Base-by-base conservation (phyloP, 2,113 vertebrate genomes). In the Syrrhaptes paradoxus region DNA sequence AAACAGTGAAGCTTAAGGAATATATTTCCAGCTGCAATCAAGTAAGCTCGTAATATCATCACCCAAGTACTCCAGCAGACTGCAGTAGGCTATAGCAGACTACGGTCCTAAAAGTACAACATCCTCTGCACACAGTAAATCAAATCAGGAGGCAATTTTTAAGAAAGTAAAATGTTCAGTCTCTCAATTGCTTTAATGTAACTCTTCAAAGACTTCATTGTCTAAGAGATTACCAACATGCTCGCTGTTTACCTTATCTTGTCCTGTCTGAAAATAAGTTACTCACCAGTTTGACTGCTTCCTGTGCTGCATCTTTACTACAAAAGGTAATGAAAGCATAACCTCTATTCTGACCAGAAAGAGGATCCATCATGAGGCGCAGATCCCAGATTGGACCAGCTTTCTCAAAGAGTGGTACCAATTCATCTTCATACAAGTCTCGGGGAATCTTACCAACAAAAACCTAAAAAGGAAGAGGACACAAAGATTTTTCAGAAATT, bases 261-360 rank as follows among this genome's bases (percentile, higher is more conserved):
- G 31, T 65, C 32, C 45, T 54, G 15, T 65, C n/a, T 68, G 36
- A 63, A 90, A 85, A 19, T 2, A 57, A 79, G 68, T 59, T 72
- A 96, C 92, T 93, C 46, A 99, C 99, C 97, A 99, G 98, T 97
- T 99, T 99, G 89, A 99, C 99, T 75, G 99, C 99, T 97, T 99
- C 99, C 95, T 99, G 99, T 20, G 99, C 99, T 61, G 99, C 99
- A 26, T 99, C 99, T 97, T 99, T 99, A 96, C 98, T 98, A 97
- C 99, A 99, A 96, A 99, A 99, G 24, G 99, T 99, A 96, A 99
- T 99, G 95, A 99, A 99, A 34, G 99, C 99, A 3, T 99, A 99
- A 63, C 99, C 99, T 95, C 99, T 98, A 90, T 99, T 99, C 87
- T 99, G 99, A 72, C 99, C 99, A 76, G 99, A 99, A 9, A 99